Evolutionary conservation across 2,797 vertebrate species (phyloP).

Genomic region (Dicrostonyx torquatus): DNA sequence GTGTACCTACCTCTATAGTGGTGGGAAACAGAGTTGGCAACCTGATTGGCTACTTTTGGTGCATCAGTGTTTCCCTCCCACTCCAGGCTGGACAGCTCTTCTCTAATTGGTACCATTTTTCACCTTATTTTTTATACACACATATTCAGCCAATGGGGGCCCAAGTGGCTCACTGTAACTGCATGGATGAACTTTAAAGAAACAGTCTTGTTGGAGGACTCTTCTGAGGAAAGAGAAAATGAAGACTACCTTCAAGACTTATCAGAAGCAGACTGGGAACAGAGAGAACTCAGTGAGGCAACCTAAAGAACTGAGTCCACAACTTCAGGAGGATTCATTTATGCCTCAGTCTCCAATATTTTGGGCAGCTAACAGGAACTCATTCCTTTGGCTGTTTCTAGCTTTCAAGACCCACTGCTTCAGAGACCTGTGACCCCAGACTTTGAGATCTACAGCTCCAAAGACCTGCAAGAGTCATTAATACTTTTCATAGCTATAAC

Average conservation of each 20-base stretch:
- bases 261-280: neutral
- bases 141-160: neutral
- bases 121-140: neutral
- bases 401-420: neutral
- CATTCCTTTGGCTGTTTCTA: neutral
- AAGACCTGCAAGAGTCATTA: neutral
- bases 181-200: neutral
- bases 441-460: neutral
- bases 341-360: neutral
- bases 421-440: neutral
- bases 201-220: neutral
- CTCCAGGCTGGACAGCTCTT: neutral
- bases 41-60: neutral
- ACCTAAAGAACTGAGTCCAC: neutral
- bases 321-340: neutral
- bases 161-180: neutral
- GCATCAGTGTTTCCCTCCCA: neutral
- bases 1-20: neutral
- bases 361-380: neutral
- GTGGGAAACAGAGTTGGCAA: neutral
- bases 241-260: neutral
- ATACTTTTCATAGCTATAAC: neutral
- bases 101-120: neutral
- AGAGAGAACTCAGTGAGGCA: neutral
- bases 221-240: neutral